phyloP scores from a whole-genome alignment of 2,797 vertebrate genomes.

The Helarctos malayanus region DNA sequence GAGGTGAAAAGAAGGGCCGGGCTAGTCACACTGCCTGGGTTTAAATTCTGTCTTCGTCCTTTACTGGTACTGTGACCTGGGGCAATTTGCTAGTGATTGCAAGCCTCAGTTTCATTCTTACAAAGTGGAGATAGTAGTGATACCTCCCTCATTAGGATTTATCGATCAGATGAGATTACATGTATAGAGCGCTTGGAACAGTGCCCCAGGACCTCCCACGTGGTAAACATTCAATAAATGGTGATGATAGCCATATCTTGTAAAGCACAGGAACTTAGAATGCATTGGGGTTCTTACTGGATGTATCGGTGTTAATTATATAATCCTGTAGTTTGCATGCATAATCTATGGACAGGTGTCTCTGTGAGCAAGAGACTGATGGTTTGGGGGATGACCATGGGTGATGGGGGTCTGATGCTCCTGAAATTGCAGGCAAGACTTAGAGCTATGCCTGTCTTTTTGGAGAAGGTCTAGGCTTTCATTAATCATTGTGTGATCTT shows the following conservation, averaged over 20 bases:
- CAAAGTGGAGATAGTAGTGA: background rate
- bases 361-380: background rate
- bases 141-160: background rate
- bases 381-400: background rate
- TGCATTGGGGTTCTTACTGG: background rate
- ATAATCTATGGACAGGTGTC: background rate
- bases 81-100: background rate
- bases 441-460: background rate
- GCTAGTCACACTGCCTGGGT: background rate
- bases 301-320: background rate
- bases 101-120: background rate
- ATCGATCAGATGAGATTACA: background rate
- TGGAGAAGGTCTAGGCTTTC: background rate
- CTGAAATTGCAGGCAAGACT: background rate
- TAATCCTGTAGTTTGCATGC: background rate
- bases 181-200: background rate
- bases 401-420: background rate
- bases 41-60: background rate
- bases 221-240: background rate
- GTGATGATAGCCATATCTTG: background rate
- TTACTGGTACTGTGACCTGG: background rate
- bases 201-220: background rate
- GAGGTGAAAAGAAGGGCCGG: background rate
- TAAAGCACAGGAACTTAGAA: background rate
- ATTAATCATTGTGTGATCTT: background rate